Evolutionary conservation across 1,140 invertebrate species (phyloP), one percentile per base, ranked within the genome.

Genomic region (Pseudomyrmex cubaensis): DNA sequence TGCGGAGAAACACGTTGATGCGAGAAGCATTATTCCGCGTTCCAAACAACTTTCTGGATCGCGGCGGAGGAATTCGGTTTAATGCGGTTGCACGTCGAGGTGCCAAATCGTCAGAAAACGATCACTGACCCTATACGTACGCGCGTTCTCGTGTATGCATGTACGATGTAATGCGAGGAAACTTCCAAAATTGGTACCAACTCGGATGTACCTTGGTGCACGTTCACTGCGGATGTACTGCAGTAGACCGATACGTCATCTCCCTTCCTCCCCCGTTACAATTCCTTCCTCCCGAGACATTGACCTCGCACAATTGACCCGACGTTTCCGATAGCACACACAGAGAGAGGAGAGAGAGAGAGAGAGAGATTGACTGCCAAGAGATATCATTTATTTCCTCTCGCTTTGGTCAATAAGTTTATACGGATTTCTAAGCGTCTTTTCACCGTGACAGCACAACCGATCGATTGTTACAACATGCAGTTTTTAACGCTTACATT

Each of bases 221-320:
- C 46, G 73, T 87, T 78, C 62, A 52, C 73, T 84, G 85, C 85
- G 56, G 86, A 56, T 67, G 56, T 76, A 84, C 85, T 87, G 86
- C 86, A 86, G 86, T 87, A 67, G 61, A 46, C 56, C 80, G 84
- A 87, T 87, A 87, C 84, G 85, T 87, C 73, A 84, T 80, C 70
- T 86, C 78, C 83, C 67, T 83, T 86, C 46, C 86, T 87, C 82
- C 44, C 73, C 35, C 70, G 80, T 83, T 66, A 86, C 84, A 86
- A 83, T 86, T 84, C 83, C 67, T 83, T 86, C 46, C 86, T 87
- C 82, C 44, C 73, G 86, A 87, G 86, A 86, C 85, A 84, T 64
- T 77, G 85, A 82, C 61, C 52, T 75, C 66, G 25, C 73, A 76
- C 85, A 85, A 87, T 86, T 86, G 85, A 87, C 72, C 72, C 50